These are phyloP conservation scores for Hyla sarda DNA, from an alignment of 2,113 vertebrate genomes.

Conservation along the genomic window DNA sequence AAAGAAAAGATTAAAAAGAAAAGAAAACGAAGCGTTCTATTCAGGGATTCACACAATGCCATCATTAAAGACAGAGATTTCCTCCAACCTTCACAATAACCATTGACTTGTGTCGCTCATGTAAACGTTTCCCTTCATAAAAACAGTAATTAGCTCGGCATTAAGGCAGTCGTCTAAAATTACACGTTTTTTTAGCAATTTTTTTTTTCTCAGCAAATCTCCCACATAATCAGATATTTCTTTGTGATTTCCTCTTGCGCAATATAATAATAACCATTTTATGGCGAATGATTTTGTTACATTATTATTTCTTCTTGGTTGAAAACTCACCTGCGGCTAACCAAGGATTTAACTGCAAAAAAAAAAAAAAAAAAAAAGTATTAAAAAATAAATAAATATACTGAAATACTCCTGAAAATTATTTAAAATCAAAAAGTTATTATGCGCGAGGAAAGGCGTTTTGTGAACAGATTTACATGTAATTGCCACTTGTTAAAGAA, in stretches of 20 bases:
- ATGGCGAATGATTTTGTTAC: neutral
- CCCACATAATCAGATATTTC: neutral
- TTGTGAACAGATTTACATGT: neutral
- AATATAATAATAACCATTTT: neutral
- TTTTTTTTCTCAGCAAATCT: neutral
- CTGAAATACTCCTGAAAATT: neutral
- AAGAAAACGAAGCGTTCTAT: neutral
- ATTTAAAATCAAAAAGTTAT: conserved; percentile 17
- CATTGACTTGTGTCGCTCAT: neutral
- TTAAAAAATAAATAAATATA: no score
- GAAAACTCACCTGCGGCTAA: conserved; percentile 13
- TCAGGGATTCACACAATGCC: neutral
- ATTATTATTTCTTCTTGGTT: neutral
- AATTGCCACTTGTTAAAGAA: conserved; percentile 4
- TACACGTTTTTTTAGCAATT: neutral
- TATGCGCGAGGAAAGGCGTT: neutral
- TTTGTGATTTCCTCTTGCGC: neutral
- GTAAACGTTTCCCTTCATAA: neutral
- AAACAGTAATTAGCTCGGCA: conserved; percentile 23
- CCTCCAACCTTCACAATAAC: neutral
- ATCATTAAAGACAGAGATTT: neutral
- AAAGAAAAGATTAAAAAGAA: neutral
- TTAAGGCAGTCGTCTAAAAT: neutral
- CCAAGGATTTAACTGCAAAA: neutral
- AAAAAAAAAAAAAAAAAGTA: neutral